Evolutionary conservation across 2,888 invertebrate genomes (phyloP).

Genomic region (Lasioglossum oenotherae): DNA sequence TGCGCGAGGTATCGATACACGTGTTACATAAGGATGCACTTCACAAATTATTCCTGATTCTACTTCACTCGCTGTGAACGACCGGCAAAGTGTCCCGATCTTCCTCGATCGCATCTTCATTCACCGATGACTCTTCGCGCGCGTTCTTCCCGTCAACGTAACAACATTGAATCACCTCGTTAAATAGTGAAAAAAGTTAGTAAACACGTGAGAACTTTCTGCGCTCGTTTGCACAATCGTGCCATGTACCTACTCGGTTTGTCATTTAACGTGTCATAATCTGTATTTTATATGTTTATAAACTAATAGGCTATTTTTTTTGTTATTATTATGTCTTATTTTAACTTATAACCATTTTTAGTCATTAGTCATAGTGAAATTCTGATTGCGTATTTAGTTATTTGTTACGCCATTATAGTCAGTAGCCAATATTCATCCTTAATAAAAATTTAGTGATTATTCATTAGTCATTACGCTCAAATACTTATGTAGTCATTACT

Average conservation of each 20-base stretch:
- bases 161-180: not conserved
- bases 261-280: not conserved
- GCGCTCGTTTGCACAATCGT: not conserved
- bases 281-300: too few species aligned
- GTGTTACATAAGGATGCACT: slow-evolving; percentile 39
- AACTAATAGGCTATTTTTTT: too few species aligned
- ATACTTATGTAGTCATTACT: too few species aligned
- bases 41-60: slow-evolving; percentile 34
- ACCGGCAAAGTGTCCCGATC: not conserved
- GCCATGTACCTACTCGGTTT: not conserved
- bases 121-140: not conserved
- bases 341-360: too few species aligned
- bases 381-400: too few species aligned
- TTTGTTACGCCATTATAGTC: too few species aligned
- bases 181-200: not conserved
- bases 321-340: too few species aligned
- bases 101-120: not conserved
- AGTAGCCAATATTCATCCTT: too few species aligned
- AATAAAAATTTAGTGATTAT: too few species aligned
- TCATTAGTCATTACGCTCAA: too few species aligned
- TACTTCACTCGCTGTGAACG: not conserved
- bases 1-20: not conserved
- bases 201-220: not conserved
- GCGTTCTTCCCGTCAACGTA: not conserved
- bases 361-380: too few species aligned